phyloP scores from a whole-genome alignment of 2,113 vertebrate genomes.

The Mesitornis unicolor region DNA sequence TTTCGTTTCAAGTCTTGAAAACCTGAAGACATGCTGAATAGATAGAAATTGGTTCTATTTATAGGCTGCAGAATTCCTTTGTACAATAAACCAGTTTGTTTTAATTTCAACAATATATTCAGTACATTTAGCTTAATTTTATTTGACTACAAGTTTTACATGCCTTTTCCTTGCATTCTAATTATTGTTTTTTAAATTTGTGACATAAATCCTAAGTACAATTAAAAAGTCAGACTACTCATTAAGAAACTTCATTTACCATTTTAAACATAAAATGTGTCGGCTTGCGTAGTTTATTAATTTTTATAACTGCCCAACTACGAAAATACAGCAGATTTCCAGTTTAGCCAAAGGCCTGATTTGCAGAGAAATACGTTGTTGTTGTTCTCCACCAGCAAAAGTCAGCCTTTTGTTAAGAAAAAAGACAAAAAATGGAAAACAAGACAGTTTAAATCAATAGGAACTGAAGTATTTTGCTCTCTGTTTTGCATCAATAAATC shows the following conservation, averaged over 20 bases:
- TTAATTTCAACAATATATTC: conserved; percentile 36
- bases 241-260: conserved; percentile 24
- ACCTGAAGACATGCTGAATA: conserved; percentile 17
- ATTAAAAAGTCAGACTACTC: background rate
- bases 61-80: conserved; percentile 17
- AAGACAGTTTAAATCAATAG: background rate
- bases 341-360: background rate
- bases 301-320: background rate
- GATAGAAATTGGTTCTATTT: conserved; percentile 20
- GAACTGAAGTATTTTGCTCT: background rate
- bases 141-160: background rate
- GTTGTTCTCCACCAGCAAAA: background rate
- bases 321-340: conserved; percentile 5
- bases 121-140: conserved; percentile 27
- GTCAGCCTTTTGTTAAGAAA: background rate
- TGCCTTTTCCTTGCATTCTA: background rate
- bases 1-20: conserved; percentile 2
- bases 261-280: background rate
- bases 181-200: background rate
- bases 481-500: background rate
- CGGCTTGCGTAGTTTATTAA: background rate
- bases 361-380: background rate
- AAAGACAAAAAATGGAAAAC: background rate
- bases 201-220: background rate
- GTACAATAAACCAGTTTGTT: conserved; percentile 12